A percentile compares a stretch with the other conserved stretches of the same genome.
Conservation (phyloP, 2,113 vertebrate species). For the Brachionichthys hirsutus region DNA sequence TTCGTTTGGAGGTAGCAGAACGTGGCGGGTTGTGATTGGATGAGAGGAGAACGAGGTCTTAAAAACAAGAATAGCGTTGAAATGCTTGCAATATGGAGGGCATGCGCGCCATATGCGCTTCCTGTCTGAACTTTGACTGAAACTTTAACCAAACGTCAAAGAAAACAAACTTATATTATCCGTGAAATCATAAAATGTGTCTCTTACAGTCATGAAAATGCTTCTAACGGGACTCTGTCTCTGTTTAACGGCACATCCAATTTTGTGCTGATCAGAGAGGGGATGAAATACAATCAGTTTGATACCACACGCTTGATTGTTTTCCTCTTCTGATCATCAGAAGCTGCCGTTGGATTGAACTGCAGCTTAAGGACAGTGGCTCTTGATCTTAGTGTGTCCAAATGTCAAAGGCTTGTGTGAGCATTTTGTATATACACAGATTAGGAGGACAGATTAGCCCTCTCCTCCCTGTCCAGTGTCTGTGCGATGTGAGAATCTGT, state of each 20-base stretch:
- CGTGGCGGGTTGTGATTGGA: too few relatives aligned
- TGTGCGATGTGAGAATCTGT: conserved; percentile 83
- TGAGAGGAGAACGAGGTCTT: too few relatives aligned
- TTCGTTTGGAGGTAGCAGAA: too few relatives aligned
- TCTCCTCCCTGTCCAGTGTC: conserved; percentile 79
- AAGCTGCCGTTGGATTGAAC: background rate
- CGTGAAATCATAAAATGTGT: too few relatives aligned
- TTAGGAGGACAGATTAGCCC: conserved; percentile 83
- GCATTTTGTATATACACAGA: conserved; percentile 75
- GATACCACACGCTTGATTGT: background rate
- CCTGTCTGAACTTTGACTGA: too few relatives aligned
- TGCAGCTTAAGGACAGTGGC: background rate
- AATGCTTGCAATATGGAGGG: too few relatives aligned
- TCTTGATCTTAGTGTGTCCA: conserved; percentile 8
- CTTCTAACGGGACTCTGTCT: too few relatives aligned
- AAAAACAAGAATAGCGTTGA: too few relatives aligned
- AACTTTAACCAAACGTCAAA: too few relatives aligned
- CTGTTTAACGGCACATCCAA: background rate
- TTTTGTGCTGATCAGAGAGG: background rate
- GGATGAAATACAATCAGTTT: background rate
- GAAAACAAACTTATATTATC: background rate
- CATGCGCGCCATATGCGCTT: too few relatives aligned
- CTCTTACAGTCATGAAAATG: too few relatives aligned
- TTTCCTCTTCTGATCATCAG: background rate
- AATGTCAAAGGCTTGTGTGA: conserved; percentile 9